These are phyloP conservation scores for Grapholita molesta DNA, from an alignment of 1,140 invertebrate species.

Conservation along the genomic window DNA sequence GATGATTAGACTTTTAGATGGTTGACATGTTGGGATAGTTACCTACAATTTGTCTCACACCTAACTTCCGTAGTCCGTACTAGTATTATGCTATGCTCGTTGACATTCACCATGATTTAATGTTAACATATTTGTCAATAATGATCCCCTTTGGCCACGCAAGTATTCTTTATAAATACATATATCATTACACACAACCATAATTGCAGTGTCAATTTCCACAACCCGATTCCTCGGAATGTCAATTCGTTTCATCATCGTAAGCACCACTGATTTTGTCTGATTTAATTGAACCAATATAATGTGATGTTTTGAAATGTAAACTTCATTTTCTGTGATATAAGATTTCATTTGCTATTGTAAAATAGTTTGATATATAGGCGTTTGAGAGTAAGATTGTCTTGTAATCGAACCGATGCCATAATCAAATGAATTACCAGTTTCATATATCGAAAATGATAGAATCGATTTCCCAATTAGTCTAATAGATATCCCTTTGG, in stretches of 20 bases:
- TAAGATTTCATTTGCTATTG: not conserved
- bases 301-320: not conserved
- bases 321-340: not conserved
- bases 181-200: not conserved
- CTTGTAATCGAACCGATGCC: not conserved
- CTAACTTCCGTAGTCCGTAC: not conserved
- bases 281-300: not conserved
- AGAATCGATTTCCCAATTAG: not conserved
- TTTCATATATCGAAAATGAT: not conserved
- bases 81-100: not conserved
- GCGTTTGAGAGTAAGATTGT: not conserved
- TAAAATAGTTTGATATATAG: not conserved
- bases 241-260: not conserved
- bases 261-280: not conserved
- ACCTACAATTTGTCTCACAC: not conserved
- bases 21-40: not conserved
- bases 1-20: not conserved
- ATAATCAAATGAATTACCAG: not conserved
- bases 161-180: not conserved
- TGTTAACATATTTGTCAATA: not conserved
- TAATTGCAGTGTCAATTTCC: not conserved
- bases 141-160: not conserved
- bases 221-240: not conserved
- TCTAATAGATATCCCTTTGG: not conserved
- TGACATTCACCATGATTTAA: not conserved